phyloP scores from a whole-genome alignment of 2,113 vertebrate genomes.

The Synchiropus splendidus region DNA sequence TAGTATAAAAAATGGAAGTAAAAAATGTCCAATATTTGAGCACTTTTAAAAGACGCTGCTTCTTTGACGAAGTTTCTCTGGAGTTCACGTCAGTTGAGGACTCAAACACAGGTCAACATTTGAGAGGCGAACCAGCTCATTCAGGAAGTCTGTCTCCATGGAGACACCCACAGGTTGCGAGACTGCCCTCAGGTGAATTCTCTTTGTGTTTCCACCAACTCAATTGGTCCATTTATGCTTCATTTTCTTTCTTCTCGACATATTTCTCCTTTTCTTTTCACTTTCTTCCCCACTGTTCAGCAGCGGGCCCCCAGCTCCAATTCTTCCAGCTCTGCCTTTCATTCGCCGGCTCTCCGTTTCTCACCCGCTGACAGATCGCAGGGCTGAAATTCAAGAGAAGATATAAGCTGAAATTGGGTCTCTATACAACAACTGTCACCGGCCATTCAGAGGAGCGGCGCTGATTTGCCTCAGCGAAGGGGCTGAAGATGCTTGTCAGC shows the following conservation, averaged over 20 bases:
- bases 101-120: constrained; percentile 16
- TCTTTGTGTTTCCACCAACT: constrained; percentile 33
- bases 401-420: constrained; percentile 38
- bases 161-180: constrained; percentile 53
- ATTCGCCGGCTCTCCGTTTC: constrained; percentile 37
- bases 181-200: constrained; percentile 50
- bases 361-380: constrained; percentile 33
- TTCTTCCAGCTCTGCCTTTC: constrained; percentile 28
- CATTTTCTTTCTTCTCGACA: constrained; percentile 52
- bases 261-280: constrained; percentile 42
- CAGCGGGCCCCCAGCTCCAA: constrained; percentile 10
- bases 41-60: no score
- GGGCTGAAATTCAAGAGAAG: constrained; percentile 26
- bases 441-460: constrained; percentile 16
- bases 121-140: constrained; percentile 18
- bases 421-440: constrained; percentile 44
- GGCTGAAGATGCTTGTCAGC: constrained; percentile 35
- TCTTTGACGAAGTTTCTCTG: background rate
- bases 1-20: no score
- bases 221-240: constrained; percentile 56
- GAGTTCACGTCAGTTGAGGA: background rate
- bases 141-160: constrained; percentile 54
- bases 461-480: constrained; percentile 37
- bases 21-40: no score
- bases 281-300: constrained; percentile 38